Evolutionary conservation across 2,113 vertebrate species (phyloP).

Genomic region (Hiodon tergisus): DNA sequence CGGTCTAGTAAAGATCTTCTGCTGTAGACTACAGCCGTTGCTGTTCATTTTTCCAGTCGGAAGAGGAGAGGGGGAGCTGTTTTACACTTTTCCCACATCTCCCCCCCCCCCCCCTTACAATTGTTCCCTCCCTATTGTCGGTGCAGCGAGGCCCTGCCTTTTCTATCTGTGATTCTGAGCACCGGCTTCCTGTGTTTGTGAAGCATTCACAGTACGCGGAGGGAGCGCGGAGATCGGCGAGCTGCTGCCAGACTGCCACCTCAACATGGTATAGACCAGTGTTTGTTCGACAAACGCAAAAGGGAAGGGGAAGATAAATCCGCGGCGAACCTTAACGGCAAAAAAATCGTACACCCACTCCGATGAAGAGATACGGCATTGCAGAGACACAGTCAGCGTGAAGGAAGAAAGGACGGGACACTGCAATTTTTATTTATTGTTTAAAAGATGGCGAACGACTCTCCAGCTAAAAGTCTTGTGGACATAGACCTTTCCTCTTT

Average conservation of each 20-base stretch:
- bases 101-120: background rate
- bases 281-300: conserved; percentile 27
- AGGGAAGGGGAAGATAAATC: conserved; percentile 33
- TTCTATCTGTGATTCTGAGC: conserved; percentile 28
- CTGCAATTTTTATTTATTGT: conserved; percentile 35
- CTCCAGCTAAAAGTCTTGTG: conserved; percentile 90
- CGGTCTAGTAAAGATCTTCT: background rate
- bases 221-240: conserved; percentile 28
- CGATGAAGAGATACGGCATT: conserved; percentile 41
- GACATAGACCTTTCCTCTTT: conserved; percentile 89
- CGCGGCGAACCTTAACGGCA: conserved; percentile 22
- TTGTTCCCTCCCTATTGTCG: background rate
- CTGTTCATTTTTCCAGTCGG: conserved; percentile 37
- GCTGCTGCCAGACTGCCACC: conserved; percentile 50
- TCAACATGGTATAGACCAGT: conserved; percentile 66
- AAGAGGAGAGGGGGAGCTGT: conserved; percentile 27
- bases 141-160: conserved; percentile 41
- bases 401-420: conserved; percentile 37
- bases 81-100: conserved; percentile 3
- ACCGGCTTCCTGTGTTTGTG: conserved; percentile 51
- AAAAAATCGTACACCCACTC: conserved; percentile 26
- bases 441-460: conserved; percentile 91
- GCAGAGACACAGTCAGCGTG: conserved; percentile 26
- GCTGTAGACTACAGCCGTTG: background rate
- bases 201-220: conserved; percentile 15